phyloP scores from a whole-genome alignment of 92 coral and sea anemone species.

The Isaurus tuberculatus region DNA sequence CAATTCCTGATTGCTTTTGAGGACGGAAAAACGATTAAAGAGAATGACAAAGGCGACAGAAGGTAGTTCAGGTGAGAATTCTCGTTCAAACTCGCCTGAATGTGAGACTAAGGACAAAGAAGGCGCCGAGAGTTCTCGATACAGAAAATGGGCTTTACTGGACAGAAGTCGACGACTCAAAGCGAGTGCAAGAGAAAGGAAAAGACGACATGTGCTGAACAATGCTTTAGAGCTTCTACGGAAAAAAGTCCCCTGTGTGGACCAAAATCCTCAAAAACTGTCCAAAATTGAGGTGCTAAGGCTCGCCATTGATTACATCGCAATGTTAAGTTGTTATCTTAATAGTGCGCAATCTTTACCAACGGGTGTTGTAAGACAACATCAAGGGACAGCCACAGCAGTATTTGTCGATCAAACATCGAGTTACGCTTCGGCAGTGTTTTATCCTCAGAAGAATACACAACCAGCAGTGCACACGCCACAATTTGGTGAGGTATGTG shows the following conservation, averaged over 20 bases:
- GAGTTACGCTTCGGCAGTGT: conserved; percentile 25
- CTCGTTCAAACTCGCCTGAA: conserved; percentile 55
- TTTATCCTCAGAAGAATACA: conserved; percentile 32
- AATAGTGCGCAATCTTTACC: conserved; percentile 76
- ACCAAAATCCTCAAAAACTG: conserved; percentile 96
- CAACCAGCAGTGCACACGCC: conserved; percentile 17
- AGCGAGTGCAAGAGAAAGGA: conserved; percentile 95
- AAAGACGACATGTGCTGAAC: conserved; percentile 93
- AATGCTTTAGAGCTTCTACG: conserved; percentile 90
- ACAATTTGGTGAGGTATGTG: conserved; percentile 36
- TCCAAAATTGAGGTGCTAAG: conserved; percentile 96
- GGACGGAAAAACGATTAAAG: conserved; percentile 11
- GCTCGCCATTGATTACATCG: conserved; percentile 91
- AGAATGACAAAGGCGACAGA: conserved; percentile 73
- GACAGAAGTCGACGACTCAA: conserved; percentile 92
- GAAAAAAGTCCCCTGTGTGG: conserved; percentile 96
- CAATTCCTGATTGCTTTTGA: conserved; percentile 36
- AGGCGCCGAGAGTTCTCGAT: conserved; percentile 74
- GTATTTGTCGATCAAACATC: conserved; percentile 42
- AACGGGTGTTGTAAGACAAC: conserved; percentile 45
- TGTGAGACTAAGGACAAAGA: conserved; percentile 69
- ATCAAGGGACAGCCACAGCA: conserved; percentile 52
- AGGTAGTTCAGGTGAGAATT: conserved; percentile 55
- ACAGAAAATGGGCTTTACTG: conserved; percentile 93
- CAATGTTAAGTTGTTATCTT: conserved; percentile 92